phyloP scores from a whole-genome alignment of 1,140 invertebrate species.

The Listronotus bonariensis region DNA sequence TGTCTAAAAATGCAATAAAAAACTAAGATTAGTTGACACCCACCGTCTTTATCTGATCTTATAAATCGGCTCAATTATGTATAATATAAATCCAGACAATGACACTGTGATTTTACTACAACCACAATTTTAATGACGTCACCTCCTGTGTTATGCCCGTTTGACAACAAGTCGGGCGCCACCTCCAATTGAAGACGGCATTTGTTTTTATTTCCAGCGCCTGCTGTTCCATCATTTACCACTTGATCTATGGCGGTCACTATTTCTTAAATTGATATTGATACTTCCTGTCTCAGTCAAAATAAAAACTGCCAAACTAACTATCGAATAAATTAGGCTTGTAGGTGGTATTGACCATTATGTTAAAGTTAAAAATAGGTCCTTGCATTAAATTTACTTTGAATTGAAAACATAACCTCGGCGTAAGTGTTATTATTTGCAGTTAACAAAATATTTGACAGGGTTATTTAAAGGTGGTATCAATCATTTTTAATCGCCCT shows the following conservation, averaged over 20 bases:
- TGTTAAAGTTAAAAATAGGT: no score
- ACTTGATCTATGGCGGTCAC: constrained; percentile 25
- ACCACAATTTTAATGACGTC: constrained; percentile 36
- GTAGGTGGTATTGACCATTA: no score
- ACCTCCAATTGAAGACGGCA: constrained; percentile 48
- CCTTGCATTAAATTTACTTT: no score
- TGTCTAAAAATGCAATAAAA: no score
- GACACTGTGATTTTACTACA: constrained; percentile 24
- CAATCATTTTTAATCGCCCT: no score
- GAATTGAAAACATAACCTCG: no score
- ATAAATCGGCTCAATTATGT: constrained; percentile 33
- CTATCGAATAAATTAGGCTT: not conserved
- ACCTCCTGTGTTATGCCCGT: constrained; percentile 30
- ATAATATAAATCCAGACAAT: constrained; percentile 3
- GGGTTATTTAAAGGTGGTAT: no score
- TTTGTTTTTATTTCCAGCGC: constrained; percentile 48
- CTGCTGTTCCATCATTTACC: constrained; percentile 46
- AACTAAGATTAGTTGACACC: no score
- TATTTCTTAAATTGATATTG: constrained; percentile 40
- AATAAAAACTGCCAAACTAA: not conserved
- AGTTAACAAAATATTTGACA: no score
- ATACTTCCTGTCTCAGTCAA: constrained; percentile 35
- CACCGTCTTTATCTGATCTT: no score
- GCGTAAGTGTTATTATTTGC: no score
- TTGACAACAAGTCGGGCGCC: constrained; percentile 50